Evolutionary conservation across 2,888 invertebrate species (phyloP).

Genomic region (Thymelicus acteon): DNA sequence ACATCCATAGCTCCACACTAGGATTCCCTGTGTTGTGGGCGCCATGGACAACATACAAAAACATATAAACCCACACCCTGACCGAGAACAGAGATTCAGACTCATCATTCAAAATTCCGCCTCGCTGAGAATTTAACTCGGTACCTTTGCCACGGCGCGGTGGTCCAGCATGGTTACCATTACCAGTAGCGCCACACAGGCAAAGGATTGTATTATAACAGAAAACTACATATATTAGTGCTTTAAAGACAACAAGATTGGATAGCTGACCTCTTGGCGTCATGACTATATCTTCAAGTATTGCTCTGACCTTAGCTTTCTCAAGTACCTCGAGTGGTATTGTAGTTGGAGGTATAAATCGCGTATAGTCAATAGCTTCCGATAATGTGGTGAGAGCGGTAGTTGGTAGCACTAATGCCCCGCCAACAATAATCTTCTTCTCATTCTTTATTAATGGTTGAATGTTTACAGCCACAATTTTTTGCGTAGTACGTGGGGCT

Average conservation of each 20-base stretch:
- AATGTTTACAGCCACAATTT: conserved; percentile 69
- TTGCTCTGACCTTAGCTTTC: conserved; percentile 19
- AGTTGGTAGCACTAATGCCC: conserved; percentile 58
- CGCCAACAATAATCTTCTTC: conserved; percentile 71
- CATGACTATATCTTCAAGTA: conserved; percentile 19
- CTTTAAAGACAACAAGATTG: not conserved
- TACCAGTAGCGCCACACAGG: no score
- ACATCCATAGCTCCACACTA: no score
- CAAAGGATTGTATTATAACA: no score
- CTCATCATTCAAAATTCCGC: no score
- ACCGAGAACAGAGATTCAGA: no score
- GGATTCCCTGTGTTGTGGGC: no score
- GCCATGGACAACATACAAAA: no score
- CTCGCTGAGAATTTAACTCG: no score
- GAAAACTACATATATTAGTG: no score
- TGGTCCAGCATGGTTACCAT: no score
- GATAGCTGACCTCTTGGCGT: conserved; percentile 22
- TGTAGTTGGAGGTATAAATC: conserved; percentile 66
- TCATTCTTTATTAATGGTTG: conserved; percentile 53
- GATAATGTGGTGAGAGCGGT: conserved; percentile 43
- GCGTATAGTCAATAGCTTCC: conserved; percentile 60
- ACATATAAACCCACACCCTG: no score
- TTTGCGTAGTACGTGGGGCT: conserved; percentile 52
- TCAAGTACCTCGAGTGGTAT: conserved; percentile 35
- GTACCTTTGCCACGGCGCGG: no score